Conservation (phyloP, 2,888 invertebrate genomes). For the Xestobium rufovillosum region DNA sequence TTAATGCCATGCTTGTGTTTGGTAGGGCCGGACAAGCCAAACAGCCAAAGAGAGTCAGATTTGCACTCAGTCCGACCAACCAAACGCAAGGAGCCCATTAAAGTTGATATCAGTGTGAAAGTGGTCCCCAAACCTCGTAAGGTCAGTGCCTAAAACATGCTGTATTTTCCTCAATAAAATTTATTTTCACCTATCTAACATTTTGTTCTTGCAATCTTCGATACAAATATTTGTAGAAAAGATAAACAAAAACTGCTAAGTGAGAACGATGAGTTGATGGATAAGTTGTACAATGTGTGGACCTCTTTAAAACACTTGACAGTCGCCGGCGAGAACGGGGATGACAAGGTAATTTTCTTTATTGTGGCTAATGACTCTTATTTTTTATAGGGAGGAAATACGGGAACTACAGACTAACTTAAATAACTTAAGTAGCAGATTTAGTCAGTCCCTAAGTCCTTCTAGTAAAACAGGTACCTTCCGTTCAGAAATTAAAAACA, state of each 20-base stretch:
- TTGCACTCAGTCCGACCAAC: constrained; percentile 42
- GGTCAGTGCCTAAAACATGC: constrained; percentile 37
- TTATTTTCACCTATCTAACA: too few species aligned
- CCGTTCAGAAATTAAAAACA: background rate
- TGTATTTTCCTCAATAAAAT: background rate
- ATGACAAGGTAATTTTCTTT: constrained; percentile 26
- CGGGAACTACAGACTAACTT: constrained; percentile 74
- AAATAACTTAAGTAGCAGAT: constrained; percentile 52
- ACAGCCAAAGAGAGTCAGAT: constrained; percentile 43
- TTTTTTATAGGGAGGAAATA: constrained; percentile 64
- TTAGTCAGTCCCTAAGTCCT: constrained; percentile 35
- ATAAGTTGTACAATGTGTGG: constrained; percentile 54
- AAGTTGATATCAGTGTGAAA: constrained; percentile 71
- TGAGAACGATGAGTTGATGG: constrained; percentile 55
- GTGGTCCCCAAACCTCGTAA: constrained; percentile 56
- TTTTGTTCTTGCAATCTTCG: too few species aligned
- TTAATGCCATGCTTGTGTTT: constrained; percentile 36
- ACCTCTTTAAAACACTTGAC: constrained; percentile 51
- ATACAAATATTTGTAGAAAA: constrained; percentile 1
- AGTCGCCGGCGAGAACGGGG: constrained; percentile 24
- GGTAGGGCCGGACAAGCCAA: constrained; percentile 40
- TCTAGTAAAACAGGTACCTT: constrained; percentile 6
- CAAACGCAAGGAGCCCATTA: constrained; percentile 61
- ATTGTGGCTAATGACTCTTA: constrained; percentile 38
- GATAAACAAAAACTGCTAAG: constrained; percentile 53